Conservation (phyloP, 1,140 invertebrate species). For the Gonioctena quinquepunctata region DNA sequence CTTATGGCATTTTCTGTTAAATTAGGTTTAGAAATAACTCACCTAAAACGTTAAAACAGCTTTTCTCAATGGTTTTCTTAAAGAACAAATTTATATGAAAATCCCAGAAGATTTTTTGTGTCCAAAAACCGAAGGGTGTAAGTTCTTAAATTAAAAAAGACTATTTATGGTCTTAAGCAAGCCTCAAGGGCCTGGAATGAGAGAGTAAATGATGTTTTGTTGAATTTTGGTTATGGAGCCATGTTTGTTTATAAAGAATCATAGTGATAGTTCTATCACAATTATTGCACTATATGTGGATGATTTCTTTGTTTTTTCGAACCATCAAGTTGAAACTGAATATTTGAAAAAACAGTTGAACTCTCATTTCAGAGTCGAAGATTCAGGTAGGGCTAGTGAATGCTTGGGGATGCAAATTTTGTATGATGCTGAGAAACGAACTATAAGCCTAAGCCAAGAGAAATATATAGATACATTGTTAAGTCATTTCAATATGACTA, state of each 20-base stretch:
- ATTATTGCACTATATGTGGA: slow-evolving; percentile 52
- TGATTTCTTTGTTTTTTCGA: slow-evolving; percentile 51
- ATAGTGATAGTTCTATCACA: slow-evolving; percentile 27
- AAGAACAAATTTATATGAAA: slow-evolving; percentile 48
- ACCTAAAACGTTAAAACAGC: slow-evolving; percentile 51
- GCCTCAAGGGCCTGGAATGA: slow-evolving; percentile 56
- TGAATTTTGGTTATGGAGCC: slow-evolving; percentile 42
- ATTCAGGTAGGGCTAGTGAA: slow-evolving; percentile 22
- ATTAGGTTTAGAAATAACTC: slow-evolving; percentile 31
- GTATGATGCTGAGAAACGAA: background rate
- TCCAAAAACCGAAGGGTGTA: slow-evolving; percentile 29
- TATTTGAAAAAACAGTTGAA: slow-evolving; percentile 31
- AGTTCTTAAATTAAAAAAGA: slow-evolving; percentile 15
- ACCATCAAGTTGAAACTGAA: slow-evolving; percentile 32
- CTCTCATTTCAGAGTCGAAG: slow-evolving; percentile 40
- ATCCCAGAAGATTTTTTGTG: slow-evolving; percentile 33
- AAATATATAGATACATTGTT: slow-evolving; percentile 34
- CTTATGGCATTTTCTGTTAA: slow-evolving; percentile 36
- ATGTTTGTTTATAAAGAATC: slow-evolving; percentile 47
- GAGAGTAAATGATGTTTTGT: slow-evolving; percentile 48
- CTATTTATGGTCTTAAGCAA: slow-evolving; percentile 52
- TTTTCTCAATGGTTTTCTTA: slow-evolving; percentile 52
- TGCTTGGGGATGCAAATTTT: slow-evolving; percentile 32
- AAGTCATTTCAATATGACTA: slow-evolving; percentile 9
- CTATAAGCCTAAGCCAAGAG: slow-evolving; percentile 26